phyloP scores from a whole-genome alignment of 1,140 invertebrate species.

The Panagrolaimus sp. region DNA sequence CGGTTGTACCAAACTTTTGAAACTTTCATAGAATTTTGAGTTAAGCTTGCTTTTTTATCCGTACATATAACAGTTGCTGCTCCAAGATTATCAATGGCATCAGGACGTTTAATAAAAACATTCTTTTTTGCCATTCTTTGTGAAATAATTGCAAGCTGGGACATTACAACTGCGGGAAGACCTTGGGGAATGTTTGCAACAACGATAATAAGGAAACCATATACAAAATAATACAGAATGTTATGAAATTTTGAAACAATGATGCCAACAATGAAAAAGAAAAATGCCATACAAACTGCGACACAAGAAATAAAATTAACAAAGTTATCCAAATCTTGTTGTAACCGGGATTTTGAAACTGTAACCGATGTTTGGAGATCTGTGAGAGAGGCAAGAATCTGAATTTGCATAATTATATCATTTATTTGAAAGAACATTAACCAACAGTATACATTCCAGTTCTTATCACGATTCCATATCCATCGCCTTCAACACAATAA shows the following conservation, averaged over 20 bases:
- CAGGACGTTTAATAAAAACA: constrained; percentile 92
- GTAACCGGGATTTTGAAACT: not conserved
- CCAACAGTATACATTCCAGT: constrained; percentile 41
- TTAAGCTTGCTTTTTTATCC: constrained; percentile 96
- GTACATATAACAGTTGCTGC: constrained; percentile 85
- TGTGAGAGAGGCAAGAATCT: constrained; percentile 21
- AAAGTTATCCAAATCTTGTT: constrained; percentile 35
- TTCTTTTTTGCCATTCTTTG: constrained; percentile 96
- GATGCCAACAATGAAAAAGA: constrained; percentile 39
- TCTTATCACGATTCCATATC: constrained; percentile 42
- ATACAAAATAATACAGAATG: constrained; percentile 43
- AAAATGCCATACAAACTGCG: constrained; percentile 42
- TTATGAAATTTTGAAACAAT: constrained; percentile 42
- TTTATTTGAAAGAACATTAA: constrained; percentile 35
- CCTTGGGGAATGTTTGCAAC: constrained; percentile 48
- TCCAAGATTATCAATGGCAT: constrained; percentile 69
- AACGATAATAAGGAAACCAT: constrained; percentile 48
- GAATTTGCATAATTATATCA: constrained; percentile 25
- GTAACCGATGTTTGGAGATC: no score
- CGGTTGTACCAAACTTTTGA: constrained; percentile 65
- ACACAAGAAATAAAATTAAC: constrained; percentile 42
- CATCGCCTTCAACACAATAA: constrained; percentile 44
- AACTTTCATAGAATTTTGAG: constrained; percentile 96
- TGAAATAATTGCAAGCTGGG: constrained; percentile 90
- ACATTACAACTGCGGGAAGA: constrained; percentile 93